Evolutionary conservation across 1,140 invertebrate species (phyloP), one percentile per base, ranked within the genome.

Genomic region (Cotesia glomerata): DNA sequence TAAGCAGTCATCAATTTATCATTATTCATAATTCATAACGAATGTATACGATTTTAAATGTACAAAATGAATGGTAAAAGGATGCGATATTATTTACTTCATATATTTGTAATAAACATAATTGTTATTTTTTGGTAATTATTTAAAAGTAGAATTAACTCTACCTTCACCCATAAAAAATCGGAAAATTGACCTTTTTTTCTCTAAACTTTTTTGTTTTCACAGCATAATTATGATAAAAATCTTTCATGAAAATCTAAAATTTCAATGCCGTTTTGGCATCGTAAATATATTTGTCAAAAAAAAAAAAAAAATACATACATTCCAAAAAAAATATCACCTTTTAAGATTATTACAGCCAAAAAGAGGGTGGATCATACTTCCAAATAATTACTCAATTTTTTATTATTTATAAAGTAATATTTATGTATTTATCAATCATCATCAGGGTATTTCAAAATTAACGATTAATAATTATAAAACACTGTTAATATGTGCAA

Each of bases 11-110:
- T 86, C 81, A 78, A 80, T 87, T 84, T 86, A 86, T 82, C 79
- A 85, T 78, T 84, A 26, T 26, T 26, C 26, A 26, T 26, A 26
- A 26, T 26, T 26, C 26, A 26, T 26, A 26, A 83, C 82, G 77
- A 86, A 84, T 75, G 86, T 87, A 87, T 86, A 87, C 86, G 86
- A 87, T 84, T 86, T 86, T 85, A 83, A 84, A 86, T 86, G 85
- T 87, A 87, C 86, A 87, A 87, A 87, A 77, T 49, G 76, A 66
- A 77, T 76, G n/a, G 62, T 64, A 32, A 39, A 62, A 71, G 16
- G 18, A n/a, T 71, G 59, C 16, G 63, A 62, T 52, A 61, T 52
- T 69, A 68, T 68, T 64, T 63, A 39, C 39, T 68, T 54, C 14
- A 32, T 13, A 69, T 59, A 45, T 16, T 52, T 9, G n/a, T 34